Evolutionary conservation across 1,140 invertebrate genomes (phyloP), one percentile per base, ranked within the genome.

Genomic region (Penaeus japonicus): DNA sequence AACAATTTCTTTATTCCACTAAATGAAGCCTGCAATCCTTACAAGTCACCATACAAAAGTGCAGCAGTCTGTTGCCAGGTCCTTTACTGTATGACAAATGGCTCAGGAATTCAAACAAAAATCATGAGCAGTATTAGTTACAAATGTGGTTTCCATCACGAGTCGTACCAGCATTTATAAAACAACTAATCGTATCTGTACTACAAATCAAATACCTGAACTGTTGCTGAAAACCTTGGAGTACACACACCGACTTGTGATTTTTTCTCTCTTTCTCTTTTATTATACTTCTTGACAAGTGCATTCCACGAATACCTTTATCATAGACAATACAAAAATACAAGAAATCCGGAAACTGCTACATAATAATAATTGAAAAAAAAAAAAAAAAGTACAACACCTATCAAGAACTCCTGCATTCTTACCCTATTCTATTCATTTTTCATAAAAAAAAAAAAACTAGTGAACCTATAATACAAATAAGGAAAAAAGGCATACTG

Each of bases 11-110:
- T 87, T 88, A 88, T 88, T 88, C 75, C 87, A 88, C 80, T 88
- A 88, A 88, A 88, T 75, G 87, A 83, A 88, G 87, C 87, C 80
- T 88, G 87, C 87, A 78, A 57, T 77, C 73, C 80, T 83, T 88
- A 83, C 70, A 84, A 83, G 83, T 87, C 83, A 88, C 73, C 87
- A 84, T 88, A 88, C 87, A 88, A 88, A 88, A 88, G 87, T 88
- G 87, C 87, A 88, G 80, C 81, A 88, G 85, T 88, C 80, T 83
- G 87, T 78, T 73, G 77, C 80, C 87, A 83, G 73, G 80, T 88
- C 80, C 62, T 88, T 88, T 75, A 54, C 57, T 85, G 84, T 35
- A 32, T 27, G 73, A 75, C 47, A 75, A 77, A 30, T 77, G 55
- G 53, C 54, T 53, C 53, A 73, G 70, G 55, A 47, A 54, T 30